Conservation (phyloP, 2,888 invertebrate species). For the Eledona agricola region DNA sequence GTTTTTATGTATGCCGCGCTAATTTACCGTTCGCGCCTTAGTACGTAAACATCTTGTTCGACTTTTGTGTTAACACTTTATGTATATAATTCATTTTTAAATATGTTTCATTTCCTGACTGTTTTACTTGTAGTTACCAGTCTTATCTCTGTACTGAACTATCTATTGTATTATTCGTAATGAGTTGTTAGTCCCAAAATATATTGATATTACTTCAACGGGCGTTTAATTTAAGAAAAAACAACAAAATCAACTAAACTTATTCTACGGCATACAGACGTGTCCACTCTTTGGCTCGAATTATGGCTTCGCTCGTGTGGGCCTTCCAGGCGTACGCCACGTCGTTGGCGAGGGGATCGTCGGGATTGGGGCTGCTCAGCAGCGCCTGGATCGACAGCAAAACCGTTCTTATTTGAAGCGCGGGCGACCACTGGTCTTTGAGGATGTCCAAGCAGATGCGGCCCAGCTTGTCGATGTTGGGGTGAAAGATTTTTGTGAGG, state of each 20-base stretch:
- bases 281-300: constrained; percentile 94
- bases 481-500: constrained; percentile 99
- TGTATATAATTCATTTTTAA: constrained; percentile 40
- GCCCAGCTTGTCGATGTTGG: constrained; percentile 99
- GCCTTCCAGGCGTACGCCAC: constrained; percentile 99
- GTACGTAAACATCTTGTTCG: constrained; percentile 39
- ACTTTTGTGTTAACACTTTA: constrained; percentile 32
- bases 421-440: constrained; percentile 99
- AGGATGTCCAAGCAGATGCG: constrained; percentile 99
- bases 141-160: constrained; percentile 51
- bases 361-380: constrained; percentile 94
- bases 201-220: constrained; percentile 47
- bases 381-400: constrained; percentile 97
- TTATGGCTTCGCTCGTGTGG: constrained; percentile 95
- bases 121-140: constrained; percentile 52
- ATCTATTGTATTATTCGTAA: constrained; percentile 48
- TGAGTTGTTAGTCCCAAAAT: constrained; percentile 50
- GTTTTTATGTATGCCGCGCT: constrained; percentile 38
- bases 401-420: constrained; percentile 98
- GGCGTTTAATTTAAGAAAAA: constrained; percentile 11
- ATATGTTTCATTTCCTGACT: constrained; percentile 47
- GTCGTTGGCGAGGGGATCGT: constrained; percentile 97
- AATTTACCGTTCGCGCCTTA: constrained; percentile 17
- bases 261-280: constrained; percentile 78
- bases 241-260: constrained; percentile 20